Evolutionary conservation across 2,113 vertebrate genomes (phyloP).

Genomic region (Budorcas taxicolor): DNA sequence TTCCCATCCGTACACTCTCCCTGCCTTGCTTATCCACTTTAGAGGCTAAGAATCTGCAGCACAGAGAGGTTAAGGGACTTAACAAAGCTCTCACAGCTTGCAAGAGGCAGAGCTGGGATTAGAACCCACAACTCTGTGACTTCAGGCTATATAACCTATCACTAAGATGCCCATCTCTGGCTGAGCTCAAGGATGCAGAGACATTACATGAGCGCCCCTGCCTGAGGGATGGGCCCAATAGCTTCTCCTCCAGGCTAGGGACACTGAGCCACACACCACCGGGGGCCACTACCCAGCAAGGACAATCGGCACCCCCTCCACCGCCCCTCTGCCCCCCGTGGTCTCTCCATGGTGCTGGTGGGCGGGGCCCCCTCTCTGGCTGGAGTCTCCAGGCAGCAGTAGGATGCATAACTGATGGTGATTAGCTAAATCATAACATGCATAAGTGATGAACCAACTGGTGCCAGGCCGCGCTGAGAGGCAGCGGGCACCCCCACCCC

Average conservation of each 20-base stretch:
- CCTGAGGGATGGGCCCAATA: fast-evolving
- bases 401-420: constrained; percentile 78
- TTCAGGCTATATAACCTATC: background rate
- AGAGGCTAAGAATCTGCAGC: background rate
- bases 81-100: background rate
- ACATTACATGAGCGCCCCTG: fast-evolving
- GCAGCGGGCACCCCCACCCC: constrained; percentile 62
- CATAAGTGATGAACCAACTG: constrained; percentile 81
- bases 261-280: background rate
- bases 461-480: constrained; percentile 67
- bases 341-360: fast-evolving
- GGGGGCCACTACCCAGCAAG: background rate
- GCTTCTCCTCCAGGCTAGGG: background rate
- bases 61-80: background rate
- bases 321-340: background rate
- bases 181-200: background rate
- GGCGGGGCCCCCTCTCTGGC: background rate
- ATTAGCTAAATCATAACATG: constrained; percentile 83
- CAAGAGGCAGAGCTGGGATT: background rate
- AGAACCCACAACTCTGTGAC: background rate
- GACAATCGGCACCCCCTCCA: background rate
- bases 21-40: background rate
- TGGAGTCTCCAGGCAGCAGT: constrained; percentile 71
- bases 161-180: background rate
- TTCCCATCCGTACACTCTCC: background rate